These are phyloP conservation scores for Drosophila aff. DNA, from an alignment of 1,140 invertebrate species.

Conservation along the genomic window DNA sequence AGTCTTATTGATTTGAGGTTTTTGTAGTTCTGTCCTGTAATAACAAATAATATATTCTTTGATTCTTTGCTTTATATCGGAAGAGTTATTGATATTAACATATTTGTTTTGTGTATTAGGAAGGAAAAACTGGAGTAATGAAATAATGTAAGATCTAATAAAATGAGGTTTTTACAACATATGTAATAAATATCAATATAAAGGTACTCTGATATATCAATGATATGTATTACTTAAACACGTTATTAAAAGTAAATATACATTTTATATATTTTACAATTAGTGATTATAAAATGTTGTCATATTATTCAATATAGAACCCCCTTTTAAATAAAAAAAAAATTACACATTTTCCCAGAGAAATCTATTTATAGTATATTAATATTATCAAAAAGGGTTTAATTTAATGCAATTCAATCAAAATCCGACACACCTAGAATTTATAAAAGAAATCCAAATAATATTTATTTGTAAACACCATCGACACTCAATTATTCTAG, in stretches of 20 bases:
- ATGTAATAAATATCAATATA: no score
- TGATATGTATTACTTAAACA: no score
- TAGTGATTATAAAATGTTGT: no score
- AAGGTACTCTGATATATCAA: no score
- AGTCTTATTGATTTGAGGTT: slow-evolving; percentile 36
- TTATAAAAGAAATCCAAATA: background rate
- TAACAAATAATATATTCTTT: slow-evolving; percentile 24
- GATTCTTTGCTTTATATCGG: background rate
- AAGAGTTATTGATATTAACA: background rate
- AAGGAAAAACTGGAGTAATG: background rate
- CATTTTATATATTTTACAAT: no score
- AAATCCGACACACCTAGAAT: background rate
- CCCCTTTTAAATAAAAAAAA: no score
- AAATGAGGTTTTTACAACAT: background rate
- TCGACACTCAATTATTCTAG: background rate
- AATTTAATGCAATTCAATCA: background rate
- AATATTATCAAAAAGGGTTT: background rate
- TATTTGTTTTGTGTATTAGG: background rate
- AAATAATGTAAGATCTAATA: no score
- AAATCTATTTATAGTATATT: background rate
- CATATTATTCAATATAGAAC: no score
- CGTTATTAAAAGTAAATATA: no score
- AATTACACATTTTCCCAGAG: no score
- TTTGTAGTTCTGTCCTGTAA: slow-evolving; percentile 4
- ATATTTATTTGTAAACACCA: slow-evolving; percentile 5